Base-by-base conservation (phyloP, 2,888 invertebrate genomes). In the Drosophila buzzatii region DNA sequence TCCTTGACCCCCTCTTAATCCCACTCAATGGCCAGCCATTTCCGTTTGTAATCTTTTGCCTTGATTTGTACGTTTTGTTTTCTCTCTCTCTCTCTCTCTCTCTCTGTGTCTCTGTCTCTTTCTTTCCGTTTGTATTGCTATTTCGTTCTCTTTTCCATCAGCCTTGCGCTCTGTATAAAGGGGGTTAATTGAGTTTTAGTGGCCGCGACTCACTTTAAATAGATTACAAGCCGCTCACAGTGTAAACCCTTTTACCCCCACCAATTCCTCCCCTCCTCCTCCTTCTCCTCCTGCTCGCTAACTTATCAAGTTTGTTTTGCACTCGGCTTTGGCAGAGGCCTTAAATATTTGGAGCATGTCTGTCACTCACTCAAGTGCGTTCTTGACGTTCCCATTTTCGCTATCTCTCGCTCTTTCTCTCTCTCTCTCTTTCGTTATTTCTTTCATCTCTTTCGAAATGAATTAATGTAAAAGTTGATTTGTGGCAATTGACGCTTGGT, bases 141-240 rank as follows among this genome's bases (percentile, higher is more conserved):
- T 47, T 9, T 3, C 59, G 47, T 53, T 49, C 49, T 49, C 49
- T n/a, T 3, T 5, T 45, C 10, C 81, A 79, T 77, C 81, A 85
- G 85, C 85, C 69, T 71, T 31, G 62, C 66, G 79, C 87, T 58
- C 41, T 71, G 73, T 74, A 31, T 78, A 79, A 89, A 88, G 79
- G 88, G 81, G 90, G 91, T 90, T 91, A 91, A 91, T 91, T 91
- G 91, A 91, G 91, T 90, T 91, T 90, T 89, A 89, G 89, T 85
- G 80, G 85, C 79, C 82, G 76, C 79, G 84, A 80, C 84, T 88
- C 87, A 88, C 86, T 90, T 84, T 83, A 90, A 90, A 89, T 74
- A 79, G 90, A 89, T 88, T 88, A 88, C 81, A 82, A 81, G 73
- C 73, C 68, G 74, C 70, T 76, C 61, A 62, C 73, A 49, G 49